Base-by-base conservation (phyloP, 64 coral and sea anemone species). In the Anthopleura sola region DNA sequence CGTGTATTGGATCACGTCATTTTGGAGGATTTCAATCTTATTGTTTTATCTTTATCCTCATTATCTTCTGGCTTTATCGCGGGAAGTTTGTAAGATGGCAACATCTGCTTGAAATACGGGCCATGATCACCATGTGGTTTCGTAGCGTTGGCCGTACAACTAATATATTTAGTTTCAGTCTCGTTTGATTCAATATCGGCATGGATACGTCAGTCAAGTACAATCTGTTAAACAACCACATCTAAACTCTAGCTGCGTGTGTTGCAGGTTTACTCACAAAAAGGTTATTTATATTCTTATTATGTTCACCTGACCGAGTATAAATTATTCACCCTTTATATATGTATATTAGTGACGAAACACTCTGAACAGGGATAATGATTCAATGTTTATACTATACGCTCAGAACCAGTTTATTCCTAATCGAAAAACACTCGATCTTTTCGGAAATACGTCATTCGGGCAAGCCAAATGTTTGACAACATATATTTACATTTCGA, bases 81-180 rank as follows among this genome's bases (percentile, higher is more conserved):
- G 29, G 66, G 66, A 71, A 71, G 66, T 71, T 71, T 71, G 66
- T 71, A 71, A 71, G 66, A 71, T 34, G 66, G 8, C 13, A 71
- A 71, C 66, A 71, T 71, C 66, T 71, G 66, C n/a, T 71, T 0
- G 28, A 15, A 16, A 14, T 10, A 32, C 13, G 9, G n/a, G 66
- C 26, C 14, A 15, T n/a, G n/a, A n/a, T 34, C 66, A 4, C 3
- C 14, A 71, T 71, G 66, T 71, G 66, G 66, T 71, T 32, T 32
- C 29, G 15, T 28, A 71, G 66, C 66, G 66, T 71, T 71, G 66
- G 66, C 12, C 66, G 8, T 31, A 31, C n/a, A 15, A 71, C 13
- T 34, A 71, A 71, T 71, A 71, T 14, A 29, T 71, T 71, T 34
- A 68, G 62, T 12, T 21, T 32, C 46, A 48, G 46, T 48, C 46